Evolutionary conservation across 2,888 invertebrate species (phyloP).

Genomic region (Andrena bucephala): DNA sequence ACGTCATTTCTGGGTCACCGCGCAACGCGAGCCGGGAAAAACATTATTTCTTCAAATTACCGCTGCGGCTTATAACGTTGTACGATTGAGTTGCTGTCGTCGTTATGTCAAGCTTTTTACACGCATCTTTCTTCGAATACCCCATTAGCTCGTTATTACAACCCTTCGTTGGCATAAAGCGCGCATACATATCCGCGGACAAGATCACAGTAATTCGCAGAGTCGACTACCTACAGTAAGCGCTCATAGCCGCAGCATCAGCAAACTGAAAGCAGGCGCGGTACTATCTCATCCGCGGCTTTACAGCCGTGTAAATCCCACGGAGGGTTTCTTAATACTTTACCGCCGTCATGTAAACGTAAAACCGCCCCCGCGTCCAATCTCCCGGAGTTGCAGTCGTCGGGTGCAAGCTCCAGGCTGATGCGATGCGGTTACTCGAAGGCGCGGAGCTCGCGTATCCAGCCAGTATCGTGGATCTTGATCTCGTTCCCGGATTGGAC

Average conservation of each 20-base stretch:
- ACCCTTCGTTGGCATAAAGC: conserved; percentile 2
- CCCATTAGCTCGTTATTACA: conserved; percentile 18
- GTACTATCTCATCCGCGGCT: conserved; percentile 71
- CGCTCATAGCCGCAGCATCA: conserved; percentile 36
- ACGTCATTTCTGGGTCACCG: conserved; percentile 41
- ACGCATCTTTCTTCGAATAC: too few species aligned
- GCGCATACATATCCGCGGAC: conserved; percentile 27
- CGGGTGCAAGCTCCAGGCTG: conserved; percentile 27
- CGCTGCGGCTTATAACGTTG: too few species aligned
- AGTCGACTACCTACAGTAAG: background rate
- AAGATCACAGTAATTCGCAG: conserved; percentile 20
- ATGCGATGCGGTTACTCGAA: conserved; percentile 52
- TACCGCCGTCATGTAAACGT: conserved; percentile 68
- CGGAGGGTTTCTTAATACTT: conserved; percentile 74
- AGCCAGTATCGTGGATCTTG: conserved; percentile 54
- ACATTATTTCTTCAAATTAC: conserved; percentile 4
- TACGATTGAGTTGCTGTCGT: background rate
- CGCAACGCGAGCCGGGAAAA: background rate
- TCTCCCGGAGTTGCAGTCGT: conserved; percentile 58
- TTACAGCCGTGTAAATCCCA: conserved; percentile 76
- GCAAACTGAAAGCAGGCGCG: conserved; percentile 21
- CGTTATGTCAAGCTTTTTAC: too few species aligned
- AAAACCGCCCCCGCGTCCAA: conserved; percentile 63
- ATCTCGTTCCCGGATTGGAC: conserved; percentile 63
- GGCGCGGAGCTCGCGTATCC: conserved; percentile 37